phyloP scores from a whole-genome alignment of 2,113 vertebrate species.

The Oncorhynchus kisutch region DNA sequence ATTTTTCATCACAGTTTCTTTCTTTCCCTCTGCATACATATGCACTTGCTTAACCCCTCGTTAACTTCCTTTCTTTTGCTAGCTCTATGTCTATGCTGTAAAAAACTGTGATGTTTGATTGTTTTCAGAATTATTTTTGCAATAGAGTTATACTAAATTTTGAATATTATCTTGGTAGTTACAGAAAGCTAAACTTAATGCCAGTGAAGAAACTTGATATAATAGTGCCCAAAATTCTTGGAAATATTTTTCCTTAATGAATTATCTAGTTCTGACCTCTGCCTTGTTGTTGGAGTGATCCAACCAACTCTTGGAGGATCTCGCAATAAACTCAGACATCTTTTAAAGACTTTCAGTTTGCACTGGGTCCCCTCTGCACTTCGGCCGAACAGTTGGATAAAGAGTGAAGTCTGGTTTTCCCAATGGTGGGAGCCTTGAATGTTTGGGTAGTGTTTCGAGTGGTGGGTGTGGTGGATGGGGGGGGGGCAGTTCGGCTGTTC shows the following conservation, averaged over 20 bases:
- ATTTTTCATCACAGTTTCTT: conserved; percentile 9
- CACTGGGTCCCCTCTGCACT: conserved; percentile 28
- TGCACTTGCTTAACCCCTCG: background rate
- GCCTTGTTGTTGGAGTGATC: conserved; percentile 5
- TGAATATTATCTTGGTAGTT: too few species aligned
- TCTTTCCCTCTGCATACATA: background rate
- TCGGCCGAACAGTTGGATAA: conserved; percentile 45
- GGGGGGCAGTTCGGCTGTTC: conserved; percentile 67
- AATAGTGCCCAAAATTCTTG: too few species aligned
- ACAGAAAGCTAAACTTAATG: conserved; percentile 7
- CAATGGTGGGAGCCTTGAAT: conserved; percentile 47
- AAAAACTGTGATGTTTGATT: too few species aligned
- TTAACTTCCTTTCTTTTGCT: conserved; percentile 6
- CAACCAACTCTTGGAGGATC: conserved; percentile 65
- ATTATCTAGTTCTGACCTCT: too few species aligned
- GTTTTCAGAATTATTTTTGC: too few species aligned
- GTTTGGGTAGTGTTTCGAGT: conserved; percentile 38
- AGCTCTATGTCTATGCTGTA: too few species aligned
- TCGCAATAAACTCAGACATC: conserved; percentile 20
- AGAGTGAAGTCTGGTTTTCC: conserved; percentile 34
- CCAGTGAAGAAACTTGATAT: conserved; percentile 5
- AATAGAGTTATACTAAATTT: too few species aligned
- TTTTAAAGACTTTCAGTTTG: conserved; percentile 38
- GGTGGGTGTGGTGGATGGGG: conserved; percentile 39
- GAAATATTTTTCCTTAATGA: too few species aligned